Evolutionary conservation across 2,888 invertebrate species (phyloP).

Genomic region (Rhabditophanes sp.): DNA sequence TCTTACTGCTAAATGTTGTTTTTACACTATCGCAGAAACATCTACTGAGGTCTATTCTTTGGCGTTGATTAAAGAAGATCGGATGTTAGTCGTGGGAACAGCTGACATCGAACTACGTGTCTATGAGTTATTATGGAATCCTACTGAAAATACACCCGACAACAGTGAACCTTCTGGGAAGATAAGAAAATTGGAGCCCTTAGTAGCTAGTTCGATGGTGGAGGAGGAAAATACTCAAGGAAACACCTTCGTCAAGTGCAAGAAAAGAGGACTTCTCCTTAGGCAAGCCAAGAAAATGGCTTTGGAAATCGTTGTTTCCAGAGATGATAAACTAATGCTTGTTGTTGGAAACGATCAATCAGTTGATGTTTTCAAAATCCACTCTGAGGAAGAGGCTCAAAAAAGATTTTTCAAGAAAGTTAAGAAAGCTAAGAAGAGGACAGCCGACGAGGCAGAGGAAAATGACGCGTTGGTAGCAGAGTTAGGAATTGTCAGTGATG

Average conservation of each 20-base stretch:
- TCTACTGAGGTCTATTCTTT: slow-evolving; percentile 64
- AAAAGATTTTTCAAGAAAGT: slow-evolving; percentile 65
- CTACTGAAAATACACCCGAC: slow-evolving; percentile 8
- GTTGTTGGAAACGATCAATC: slow-evolving; percentile 58
- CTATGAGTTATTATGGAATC: slow-evolving; percentile 48
- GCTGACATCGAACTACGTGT: slow-evolving; percentile 68
- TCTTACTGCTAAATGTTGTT: slow-evolving; percentile 79
- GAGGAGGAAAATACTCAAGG: slow-evolving; percentile 20
- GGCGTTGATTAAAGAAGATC: slow-evolving; percentile 60
- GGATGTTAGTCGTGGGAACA: slow-evolving; percentile 70
- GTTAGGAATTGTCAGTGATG: slow-evolving; percentile 10
- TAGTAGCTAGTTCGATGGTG: slow-evolving; percentile 12
- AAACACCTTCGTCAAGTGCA: slow-evolving; percentile 57
- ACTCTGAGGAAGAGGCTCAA: slow-evolving; percentile 60
- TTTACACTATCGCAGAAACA: slow-evolving; percentile 71
- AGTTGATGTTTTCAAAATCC: slow-evolving; percentile 68
- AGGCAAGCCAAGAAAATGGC: slow-evolving; percentile 66
- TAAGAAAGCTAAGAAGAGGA: slow-evolving; percentile 43
- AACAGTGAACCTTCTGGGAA: background rate
- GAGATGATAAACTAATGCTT: slow-evolving; percentile 49
- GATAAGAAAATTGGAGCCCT: slow-evolving; percentile 2
- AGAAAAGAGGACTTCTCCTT: slow-evolving; percentile 63
- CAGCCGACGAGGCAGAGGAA: slow-evolving; percentile 1
- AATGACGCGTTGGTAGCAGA: slow-evolving; percentile 9
- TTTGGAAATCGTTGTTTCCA: slow-evolving; percentile 59